These are phyloP conservation scores for Cosmopolites sordidus DNA, from an alignment of 2,888 invertebrate species.

Conservation along the genomic window DNA sequence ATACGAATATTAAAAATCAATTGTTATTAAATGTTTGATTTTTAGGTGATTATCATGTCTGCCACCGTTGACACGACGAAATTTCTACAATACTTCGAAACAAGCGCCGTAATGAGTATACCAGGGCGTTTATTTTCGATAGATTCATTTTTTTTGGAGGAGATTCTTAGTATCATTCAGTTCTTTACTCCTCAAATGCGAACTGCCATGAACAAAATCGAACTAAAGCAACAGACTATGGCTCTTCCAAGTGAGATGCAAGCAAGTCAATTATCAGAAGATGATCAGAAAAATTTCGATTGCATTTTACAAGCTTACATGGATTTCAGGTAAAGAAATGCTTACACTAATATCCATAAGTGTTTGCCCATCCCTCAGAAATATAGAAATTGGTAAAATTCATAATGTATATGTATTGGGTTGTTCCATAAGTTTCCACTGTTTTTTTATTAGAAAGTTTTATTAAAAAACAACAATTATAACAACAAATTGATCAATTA, in stretches of 20 bases:
- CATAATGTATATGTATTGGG: no score
- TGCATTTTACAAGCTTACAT: slow-evolving; percentile 43
- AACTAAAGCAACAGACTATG: slow-evolving; percentile 52
- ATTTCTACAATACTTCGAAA: slow-evolving; percentile 79
- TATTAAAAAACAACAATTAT: no score
- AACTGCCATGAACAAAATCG: slow-evolving; percentile 29
- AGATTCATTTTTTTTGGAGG: slow-evolving; percentile 73
- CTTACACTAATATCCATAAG: no score
- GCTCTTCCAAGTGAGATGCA: slow-evolving; percentile 43
- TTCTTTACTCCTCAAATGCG: slow-evolving; percentile 45
- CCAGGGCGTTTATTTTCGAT: slow-evolving; percentile 75
- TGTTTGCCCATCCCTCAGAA: no score
- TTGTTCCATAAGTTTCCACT: no score
- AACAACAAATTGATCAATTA: no score
- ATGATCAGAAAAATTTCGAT: slow-evolving; percentile 28
- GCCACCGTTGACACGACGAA: slow-evolving; percentile 84
- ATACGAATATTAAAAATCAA: no score
- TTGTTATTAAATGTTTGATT: no score
- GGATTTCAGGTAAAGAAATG: slow-evolving; percentile 57
- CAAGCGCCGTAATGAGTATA: slow-evolving; percentile 69
- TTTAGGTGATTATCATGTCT: slow-evolving; percentile 75
- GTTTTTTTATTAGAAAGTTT: no score
- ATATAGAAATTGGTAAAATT: no score
- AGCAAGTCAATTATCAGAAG: slow-evolving; percentile 15
- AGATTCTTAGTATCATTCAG: slow-evolving; percentile 62